A percentile compares a stretch with the other conserved stretches of the same genome.
Conservation (phyloP, 2,888 invertebrate genomes). For the Parasteatoda lunata region DNA sequence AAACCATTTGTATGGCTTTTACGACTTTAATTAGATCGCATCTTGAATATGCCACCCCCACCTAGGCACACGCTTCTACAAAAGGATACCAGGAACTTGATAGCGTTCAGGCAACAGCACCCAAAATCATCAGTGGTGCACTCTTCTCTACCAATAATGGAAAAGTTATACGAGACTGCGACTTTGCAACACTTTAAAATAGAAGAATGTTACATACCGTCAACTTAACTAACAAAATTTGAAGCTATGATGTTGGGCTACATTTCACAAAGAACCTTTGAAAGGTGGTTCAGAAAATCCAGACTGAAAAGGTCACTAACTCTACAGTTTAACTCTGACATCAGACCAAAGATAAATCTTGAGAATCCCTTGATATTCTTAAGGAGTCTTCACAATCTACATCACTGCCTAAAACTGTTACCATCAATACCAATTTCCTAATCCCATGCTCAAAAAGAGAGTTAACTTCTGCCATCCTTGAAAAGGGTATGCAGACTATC, state of each 20-base stretch:
- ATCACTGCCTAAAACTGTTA: not conserved
- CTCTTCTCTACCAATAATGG: not conserved
- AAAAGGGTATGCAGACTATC: slow-evolving; percentile 18
- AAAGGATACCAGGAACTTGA: not conserved
- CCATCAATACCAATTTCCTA: not conserved
- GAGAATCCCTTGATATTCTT: not conserved
- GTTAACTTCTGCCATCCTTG: not conserved
- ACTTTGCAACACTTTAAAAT: not conserved
- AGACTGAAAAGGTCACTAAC: slow-evolving; percentile 6
- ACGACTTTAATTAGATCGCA: not conserved
- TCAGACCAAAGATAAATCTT: not conserved
- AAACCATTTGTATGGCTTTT: slow-evolving; percentile 5
- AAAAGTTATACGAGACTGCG: not conserved
- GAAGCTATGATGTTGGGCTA: not conserved
- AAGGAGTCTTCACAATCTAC: not conserved
- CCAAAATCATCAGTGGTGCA: not conserved
- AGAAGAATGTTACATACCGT: not conserved
- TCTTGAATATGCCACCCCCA: slow-evolving; percentile 4
- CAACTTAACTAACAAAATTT: not conserved
- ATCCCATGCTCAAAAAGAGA: not conserved
- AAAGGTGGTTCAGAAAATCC: slow-evolving; percentile 13
- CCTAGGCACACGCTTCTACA: not conserved
- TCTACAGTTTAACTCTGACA: slow-evolving; percentile 10
- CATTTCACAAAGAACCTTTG: not conserved
- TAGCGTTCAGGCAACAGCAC: not conserved